A percentile compares a stretch with the other conserved stretches of the same genome.
These are phyloP conservation scores for Cyaniris semiargus DNA, from an alignment of 2,888 invertebrate species.

Conservation along the genomic window DNA sequence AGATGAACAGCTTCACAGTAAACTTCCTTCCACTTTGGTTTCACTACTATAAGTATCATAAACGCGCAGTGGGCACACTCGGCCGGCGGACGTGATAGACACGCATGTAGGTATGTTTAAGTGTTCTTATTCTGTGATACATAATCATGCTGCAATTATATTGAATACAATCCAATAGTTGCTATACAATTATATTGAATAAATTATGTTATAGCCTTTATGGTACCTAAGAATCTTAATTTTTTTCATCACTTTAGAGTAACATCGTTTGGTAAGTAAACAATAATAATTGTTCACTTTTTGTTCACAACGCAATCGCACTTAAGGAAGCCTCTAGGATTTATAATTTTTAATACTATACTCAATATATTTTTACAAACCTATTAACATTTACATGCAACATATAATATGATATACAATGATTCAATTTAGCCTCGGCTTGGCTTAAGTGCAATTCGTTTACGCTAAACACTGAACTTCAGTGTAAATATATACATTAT, in stretches of 20 bases:
- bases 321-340: not conserved
- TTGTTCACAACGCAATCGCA: conserved; percentile 18
- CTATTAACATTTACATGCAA: conserved; percentile 28
- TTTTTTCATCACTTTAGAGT: not conserved
- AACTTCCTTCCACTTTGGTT: not conserved
- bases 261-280: not conserved
- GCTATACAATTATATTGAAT: conserved; percentile 5
- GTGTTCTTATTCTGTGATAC: not conserved
- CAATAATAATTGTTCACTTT: conserved; percentile 10
- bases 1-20: not conserved
- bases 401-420: conserved; percentile 14
- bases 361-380: conserved; percentile 27
- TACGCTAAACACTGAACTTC: not conserved
- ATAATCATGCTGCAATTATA: not conserved
- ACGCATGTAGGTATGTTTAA: not conserved
- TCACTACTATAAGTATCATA: not conserved
- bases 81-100: too few species aligned
- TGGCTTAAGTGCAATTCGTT: conserved; percentile 29
- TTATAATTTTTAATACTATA: conserved; percentile 17
- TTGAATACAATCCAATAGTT: conserved; percentile 4
- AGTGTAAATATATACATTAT: conserved; percentile 23
- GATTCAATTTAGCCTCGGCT: conserved; percentile 17
- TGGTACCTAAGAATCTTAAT: not conserved
- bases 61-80: too few species aligned
- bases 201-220: conserved; percentile 30